These are phyloP conservation scores for Amphiprion clarkii DNA, from an alignment of 2,797 vertebrate species.

Conservation along the genomic window DNA sequence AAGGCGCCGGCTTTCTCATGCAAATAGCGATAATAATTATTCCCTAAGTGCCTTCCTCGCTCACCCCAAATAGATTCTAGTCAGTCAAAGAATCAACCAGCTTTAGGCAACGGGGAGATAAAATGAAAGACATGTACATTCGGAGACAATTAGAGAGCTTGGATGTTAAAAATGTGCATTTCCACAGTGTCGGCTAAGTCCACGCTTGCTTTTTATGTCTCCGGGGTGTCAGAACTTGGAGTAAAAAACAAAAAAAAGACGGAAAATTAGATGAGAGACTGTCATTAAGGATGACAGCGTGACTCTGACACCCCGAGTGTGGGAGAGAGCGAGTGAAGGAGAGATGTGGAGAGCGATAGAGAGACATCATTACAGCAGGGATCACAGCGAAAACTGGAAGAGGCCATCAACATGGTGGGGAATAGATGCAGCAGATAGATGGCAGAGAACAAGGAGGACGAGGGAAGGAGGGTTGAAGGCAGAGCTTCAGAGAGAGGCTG, in stretches of 20 bases:
- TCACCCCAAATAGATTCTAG: slow-evolving; percentile 50
- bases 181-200: slow-evolving; percentile 9
- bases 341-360: slow-evolving; percentile 42
- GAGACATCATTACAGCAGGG: slow-evolving; percentile 51
- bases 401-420: slow-evolving; percentile 40
- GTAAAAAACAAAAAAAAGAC: slow-evolving; percentile 13
- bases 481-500: slow-evolving; percentile 37
- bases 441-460: background rate
- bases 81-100: slow-evolving; percentile 40
- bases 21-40: slow-evolving; percentile 68
- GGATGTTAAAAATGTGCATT: slow-evolving; percentile 28
- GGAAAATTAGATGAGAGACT: slow-evolving; percentile 36
- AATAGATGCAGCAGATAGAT: slow-evolving; percentile 39
- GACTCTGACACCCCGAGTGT: slow-evolving; percentile 42
- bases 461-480: slow-evolving; percentile 4
- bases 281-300: slow-evolving; percentile 45
- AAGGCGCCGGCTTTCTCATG: slow-evolving; percentile 62
- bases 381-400: slow-evolving; percentile 33
- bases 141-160: slow-evolving; percentile 31
- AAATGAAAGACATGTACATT: slow-evolving; percentile 40
- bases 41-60: slow-evolving; percentile 33
- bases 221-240: slow-evolving; percentile 26
- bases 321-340: slow-evolving; percentile 30
- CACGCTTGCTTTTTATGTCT: slow-evolving; percentile 24
- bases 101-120: slow-evolving; percentile 44